Evolutionary conservation across 2,113 vertebrate species (phyloP).

Genomic region (Penelope pileata): DNA sequence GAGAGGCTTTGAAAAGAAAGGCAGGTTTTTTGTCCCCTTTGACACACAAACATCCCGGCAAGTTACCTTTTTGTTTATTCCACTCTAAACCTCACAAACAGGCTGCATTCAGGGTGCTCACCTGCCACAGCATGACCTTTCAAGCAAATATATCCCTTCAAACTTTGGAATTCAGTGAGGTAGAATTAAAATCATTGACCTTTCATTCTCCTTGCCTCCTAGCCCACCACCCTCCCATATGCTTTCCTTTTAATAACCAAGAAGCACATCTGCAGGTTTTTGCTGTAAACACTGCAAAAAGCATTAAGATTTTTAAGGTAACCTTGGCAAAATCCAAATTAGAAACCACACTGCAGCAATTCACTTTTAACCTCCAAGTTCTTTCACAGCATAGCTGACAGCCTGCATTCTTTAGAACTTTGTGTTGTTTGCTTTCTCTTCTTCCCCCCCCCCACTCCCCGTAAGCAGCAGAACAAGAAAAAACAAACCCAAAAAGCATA

Average conservation of each 20-base stretch:
- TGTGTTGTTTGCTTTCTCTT: slow-evolving; percentile 28
- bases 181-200: slow-evolving; percentile 70
- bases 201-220: slow-evolving; percentile 56
- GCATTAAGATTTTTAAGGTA: slow-evolving; percentile 53
- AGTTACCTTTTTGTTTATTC: slow-evolving; percentile 71
- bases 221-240: neutral
- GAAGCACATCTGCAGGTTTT: slow-evolving; percentile 65
- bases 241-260: slow-evolving; percentile 62
- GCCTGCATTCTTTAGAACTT: slow-evolving; percentile 58
- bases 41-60: slow-evolving; percentile 57
- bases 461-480: slow-evolving; percentile 5
- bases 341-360: slow-evolving; percentile 55
- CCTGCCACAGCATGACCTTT: slow-evolving; percentile 61
- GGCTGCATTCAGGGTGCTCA: slow-evolving; percentile 32
- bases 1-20: slow-evolving; percentile 63
- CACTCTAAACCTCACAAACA: slow-evolving; percentile 13
- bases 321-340: slow-evolving; percentile 53
- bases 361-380: slow-evolving; percentile 67
- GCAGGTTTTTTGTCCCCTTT: slow-evolving; percentile 59
- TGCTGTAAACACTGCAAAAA: slow-evolving; percentile 62
- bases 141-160: slow-evolving; percentile 53
- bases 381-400: slow-evolving; percentile 46
- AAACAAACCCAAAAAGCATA: neutral
- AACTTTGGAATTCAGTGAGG: slow-evolving; percentile 62
- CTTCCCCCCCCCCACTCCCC: neutral